Evolutionary conservation across 2,797 vertebrate species (phyloP).

Genomic region (Mus caroli): DNA sequence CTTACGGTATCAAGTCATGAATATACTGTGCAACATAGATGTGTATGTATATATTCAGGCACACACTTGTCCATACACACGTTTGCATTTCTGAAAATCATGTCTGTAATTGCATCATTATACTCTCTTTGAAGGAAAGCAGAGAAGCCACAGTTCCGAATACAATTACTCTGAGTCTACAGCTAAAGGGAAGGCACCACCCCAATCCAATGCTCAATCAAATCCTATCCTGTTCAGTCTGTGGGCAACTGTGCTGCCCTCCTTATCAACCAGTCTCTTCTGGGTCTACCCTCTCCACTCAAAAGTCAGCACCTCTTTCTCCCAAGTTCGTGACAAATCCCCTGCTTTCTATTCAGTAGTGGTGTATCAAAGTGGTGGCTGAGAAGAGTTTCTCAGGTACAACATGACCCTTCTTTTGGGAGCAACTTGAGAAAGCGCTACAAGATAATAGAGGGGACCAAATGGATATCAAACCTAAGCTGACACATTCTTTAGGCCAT

Average conservation of each 20-base stretch:
- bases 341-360: conserved; percentile 8
- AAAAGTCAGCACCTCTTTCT: conserved; percentile 59
- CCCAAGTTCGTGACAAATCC: conserved; percentile 49
- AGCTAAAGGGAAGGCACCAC: conserved; percentile 70
- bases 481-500: conserved; percentile 28
- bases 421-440: conserved; percentile 28
- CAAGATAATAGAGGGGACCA: background rate
- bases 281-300: conserved; percentile 54
- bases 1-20: background rate
- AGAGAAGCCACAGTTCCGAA: conserved; percentile 62
- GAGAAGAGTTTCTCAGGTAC: conserved; percentile 53
- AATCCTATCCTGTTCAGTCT: conserved; percentile 63
- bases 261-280: conserved; percentile 64
- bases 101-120: conserved; percentile 59
- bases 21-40: background rate
- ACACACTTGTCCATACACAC: background rate
- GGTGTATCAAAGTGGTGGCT: background rate
- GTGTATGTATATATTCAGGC: background rate
- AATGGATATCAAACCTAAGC: conserved; percentile 8
- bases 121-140: conserved; percentile 75
- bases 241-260: conserved; percentile 47
- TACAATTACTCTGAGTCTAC: conserved; percentile 67
- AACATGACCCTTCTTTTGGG: background rate
- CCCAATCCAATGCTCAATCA: conserved; percentile 65
- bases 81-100: conserved; percentile 58